phyloP scores from a whole-genome alignment of 2,113 vertebrate species.

The Xiphophorus couchianus region DNA sequence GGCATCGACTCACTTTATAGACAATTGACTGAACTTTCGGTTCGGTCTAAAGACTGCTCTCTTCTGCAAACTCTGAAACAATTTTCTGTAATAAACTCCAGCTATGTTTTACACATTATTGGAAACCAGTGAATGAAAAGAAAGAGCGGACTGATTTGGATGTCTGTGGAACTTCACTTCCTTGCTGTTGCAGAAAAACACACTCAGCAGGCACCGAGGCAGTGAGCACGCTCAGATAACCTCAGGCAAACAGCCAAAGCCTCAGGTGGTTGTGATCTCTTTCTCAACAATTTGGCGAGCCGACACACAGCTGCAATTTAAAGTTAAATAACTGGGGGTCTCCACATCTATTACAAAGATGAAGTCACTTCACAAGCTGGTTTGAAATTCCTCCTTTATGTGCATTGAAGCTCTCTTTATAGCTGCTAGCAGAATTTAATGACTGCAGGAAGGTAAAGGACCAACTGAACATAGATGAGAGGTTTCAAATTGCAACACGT shows the following conservation, averaged over 20 bases:
- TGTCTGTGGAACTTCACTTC: slow-evolving; percentile 21
- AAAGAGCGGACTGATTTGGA: slow-evolving; percentile 11
- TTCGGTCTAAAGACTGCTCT: too few species aligned
- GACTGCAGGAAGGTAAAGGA: slow-evolving; percentile 8
- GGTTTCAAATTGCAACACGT: slow-evolving; percentile 4
- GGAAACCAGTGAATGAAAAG: slow-evolving; percentile 10
- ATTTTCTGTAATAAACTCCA: slow-evolving; percentile 3
- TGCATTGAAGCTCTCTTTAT: neutral
- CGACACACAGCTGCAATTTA: slow-evolving; percentile 13
- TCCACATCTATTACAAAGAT: slow-evolving; percentile 5
- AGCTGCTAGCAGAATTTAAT: neutral
- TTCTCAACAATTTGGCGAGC: slow-evolving; percentile 23
- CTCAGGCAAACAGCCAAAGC: slow-evolving; percentile 32
- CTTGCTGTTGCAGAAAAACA: slow-evolving; percentile 31
- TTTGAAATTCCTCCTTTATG: neutral
- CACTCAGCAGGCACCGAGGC: slow-evolving; percentile 29
- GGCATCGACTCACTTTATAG: too few species aligned
- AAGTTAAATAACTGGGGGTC: slow-evolving; percentile 8
- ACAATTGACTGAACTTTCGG: too few species aligned
- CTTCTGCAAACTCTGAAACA: neutral
- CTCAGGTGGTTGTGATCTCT: slow-evolving; percentile 36
- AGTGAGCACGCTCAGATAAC: slow-evolving; percentile 33
- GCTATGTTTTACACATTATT: neutral
- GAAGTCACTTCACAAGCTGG: neutral
- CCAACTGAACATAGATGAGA: slow-evolving; percentile 2